A percentile compares a stretch with the other conserved stretches of the same genome.
Conservation (phyloP, 1,140 invertebrate species). For the Sogatella furcifera region DNA sequence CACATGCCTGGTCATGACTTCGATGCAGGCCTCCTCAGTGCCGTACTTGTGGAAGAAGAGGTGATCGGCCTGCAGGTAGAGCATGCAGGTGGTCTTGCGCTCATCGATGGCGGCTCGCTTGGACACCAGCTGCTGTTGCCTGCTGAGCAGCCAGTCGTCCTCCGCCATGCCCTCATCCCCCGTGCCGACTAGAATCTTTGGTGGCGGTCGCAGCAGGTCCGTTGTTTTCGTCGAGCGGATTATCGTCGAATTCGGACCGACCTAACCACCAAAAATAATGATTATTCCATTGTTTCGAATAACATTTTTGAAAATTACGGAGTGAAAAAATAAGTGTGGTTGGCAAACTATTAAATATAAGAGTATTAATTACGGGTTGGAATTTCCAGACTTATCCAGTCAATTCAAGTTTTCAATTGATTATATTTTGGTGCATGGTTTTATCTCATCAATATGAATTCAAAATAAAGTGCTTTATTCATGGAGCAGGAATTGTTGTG, state of each 20-base stretch:
- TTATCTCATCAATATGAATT: too few relatives aligned
- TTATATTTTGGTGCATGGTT: too few relatives aligned
- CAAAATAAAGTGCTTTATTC: too few relatives aligned
- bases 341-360: too few relatives aligned
- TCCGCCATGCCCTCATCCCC: slow-evolving; percentile 18
- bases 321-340: too few relatives aligned
- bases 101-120: slow-evolving; percentile 67
- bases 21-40: slow-evolving; percentile 87
- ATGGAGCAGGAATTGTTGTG: too few relatives aligned
- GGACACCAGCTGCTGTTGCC: slow-evolving; percentile 40
- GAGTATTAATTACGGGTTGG: too few relatives aligned
- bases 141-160: slow-evolving; percentile 22
- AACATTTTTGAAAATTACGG: too few relatives aligned
- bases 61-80: slow-evolving; percentile 91
- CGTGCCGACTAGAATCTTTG: slow-evolving; percentile 13
- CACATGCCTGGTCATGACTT: slow-evolving; percentile 88
- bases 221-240: not conserved
- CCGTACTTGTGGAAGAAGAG: slow-evolving; percentile 86
- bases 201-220: not conserved
- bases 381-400: too few relatives aligned
- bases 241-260: not conserved
- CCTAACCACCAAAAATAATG: too few relatives aligned
- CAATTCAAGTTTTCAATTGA: too few relatives aligned
- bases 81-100: slow-evolving; percentile 56
- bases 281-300: too few relatives aligned